Evolutionary conservation across 2,888 invertebrate genomes (phyloP).

Genomic region (Lasioglossum zephyrum): DNA sequence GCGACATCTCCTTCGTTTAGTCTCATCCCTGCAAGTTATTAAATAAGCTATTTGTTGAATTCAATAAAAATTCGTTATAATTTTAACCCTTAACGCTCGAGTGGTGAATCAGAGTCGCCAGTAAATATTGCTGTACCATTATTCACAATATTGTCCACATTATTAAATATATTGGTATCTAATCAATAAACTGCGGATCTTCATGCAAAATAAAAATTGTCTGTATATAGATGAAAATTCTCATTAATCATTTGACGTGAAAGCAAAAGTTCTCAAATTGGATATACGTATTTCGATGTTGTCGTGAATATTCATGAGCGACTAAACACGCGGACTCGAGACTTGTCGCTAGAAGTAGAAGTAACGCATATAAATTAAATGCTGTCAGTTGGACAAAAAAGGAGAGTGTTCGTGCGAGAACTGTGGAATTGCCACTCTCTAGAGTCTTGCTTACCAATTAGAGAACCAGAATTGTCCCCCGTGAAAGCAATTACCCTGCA

Average conservation of each 20-base stretch:
- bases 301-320: conserved; percentile 48
- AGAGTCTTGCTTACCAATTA: conserved; percentile 87
- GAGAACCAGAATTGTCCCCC: conserved; percentile 96
- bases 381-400: neutral
- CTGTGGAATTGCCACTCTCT: neutral
- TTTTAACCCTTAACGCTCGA: no score
- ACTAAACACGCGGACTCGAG: conserved; percentile 7
- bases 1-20: conserved; percentile 93
- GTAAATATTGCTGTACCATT: no score
- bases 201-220: no score
- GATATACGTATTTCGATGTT: conserved; percentile 12
- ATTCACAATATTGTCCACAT: no score
- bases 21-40: conserved; percentile 88
- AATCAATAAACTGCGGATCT: no score
- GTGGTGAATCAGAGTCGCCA: no score
- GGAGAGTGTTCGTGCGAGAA: neutral
- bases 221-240: neutral
- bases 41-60: neutral
- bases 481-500: conserved; percentile 96
- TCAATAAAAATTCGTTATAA: neutral
- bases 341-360: conserved; percentile 25
- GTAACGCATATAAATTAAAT: conserved; percentile 40
- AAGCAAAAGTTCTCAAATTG: conserved; percentile 34
- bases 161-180: no score
- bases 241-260: conserved; percentile 33